Base-by-base conservation (phyloP, 2,797 vertebrate species). In the Centroberyx gerrardi region DNA sequence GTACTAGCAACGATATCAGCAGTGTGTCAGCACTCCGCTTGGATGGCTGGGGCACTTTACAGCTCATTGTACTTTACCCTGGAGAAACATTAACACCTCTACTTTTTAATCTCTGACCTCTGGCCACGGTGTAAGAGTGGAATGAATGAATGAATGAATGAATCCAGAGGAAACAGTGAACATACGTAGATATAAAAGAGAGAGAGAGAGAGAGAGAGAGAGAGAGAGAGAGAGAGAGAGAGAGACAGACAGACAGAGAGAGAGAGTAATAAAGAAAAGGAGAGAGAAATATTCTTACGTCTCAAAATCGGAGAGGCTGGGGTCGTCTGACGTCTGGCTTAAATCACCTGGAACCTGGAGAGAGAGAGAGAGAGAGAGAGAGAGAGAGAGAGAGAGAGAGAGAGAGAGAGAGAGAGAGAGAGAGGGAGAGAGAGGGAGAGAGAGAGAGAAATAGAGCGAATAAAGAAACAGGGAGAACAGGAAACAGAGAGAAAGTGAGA, bases 321-420 rank as follows among this genome's bases (percentile, higher is more conserved):
- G 98, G 91, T 99, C 98, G 85, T 99, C 98, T 0, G 98, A 99
- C 1, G 97, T 99, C 94, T 99, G 98, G 91, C 98, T 99, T 87
- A 98, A 92, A 93, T 99, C 98, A 84, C 98, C 98, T 55, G 97
- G 96, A 74, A 99, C 96, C 98, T 99, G 75, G 38, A 68, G 80
- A 56, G 70, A 68, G 80, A 61, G 56, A 62, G 22, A 2, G 2
- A 52, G 4, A 9, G 18, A 72, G 55, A 66, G 62, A 62, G 15
- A 33, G 49, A 59, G 17, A 53, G 36, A 61, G 63, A 42, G 48
- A 42, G 42, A 66, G 62, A 51, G 17, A 15, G 40, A 66, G 18
- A 14, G 10, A 15, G 33, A 33, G 33, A 22, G 22, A 22, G 22
- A 22, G 22, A 22, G 22, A 22, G 22, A 1, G 22, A 22, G 22